These are phyloP conservation scores for Trachelus troglodyta DNA, from an alignment of 2,888 invertebrate species.

Conservation along the genomic window DNA sequence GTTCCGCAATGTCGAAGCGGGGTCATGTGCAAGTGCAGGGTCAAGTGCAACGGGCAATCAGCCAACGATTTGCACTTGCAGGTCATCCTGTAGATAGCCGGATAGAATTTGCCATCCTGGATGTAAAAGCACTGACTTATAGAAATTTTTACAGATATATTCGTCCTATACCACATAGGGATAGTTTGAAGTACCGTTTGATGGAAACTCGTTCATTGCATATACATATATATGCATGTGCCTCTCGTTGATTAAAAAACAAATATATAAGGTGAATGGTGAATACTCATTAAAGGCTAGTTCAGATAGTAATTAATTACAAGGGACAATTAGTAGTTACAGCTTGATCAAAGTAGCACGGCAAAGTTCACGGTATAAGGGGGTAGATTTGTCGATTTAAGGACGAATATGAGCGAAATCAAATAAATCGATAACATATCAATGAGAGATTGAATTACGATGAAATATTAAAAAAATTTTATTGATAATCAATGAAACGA, in stretches of 20 bases:
- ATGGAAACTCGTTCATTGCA: neutral
- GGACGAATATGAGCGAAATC: no score
- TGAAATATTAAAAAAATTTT: neutral
- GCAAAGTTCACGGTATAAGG: neutral
- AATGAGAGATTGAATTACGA: neutral
- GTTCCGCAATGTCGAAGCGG: neutral
- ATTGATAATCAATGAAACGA: neutral
- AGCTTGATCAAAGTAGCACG: neutral
- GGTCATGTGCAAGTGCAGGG: slow-evolving; percentile 44
- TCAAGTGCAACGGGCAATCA: slow-evolving; percentile 50
- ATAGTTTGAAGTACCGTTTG: neutral
- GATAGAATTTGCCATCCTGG: neutral
- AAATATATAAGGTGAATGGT: neutral
- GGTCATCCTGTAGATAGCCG: neutral
- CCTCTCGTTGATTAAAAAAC: neutral
- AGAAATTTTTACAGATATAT: neutral
- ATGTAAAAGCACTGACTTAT: neutral
- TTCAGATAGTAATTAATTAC: neutral
- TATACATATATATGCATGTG: no score
- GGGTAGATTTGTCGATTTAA: neutral
- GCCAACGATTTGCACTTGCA: slow-evolving; percentile 40
- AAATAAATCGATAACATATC: no score
- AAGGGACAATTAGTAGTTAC: neutral
- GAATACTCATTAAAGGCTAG: neutral
- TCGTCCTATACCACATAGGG: neutral